phyloP scores from a whole-genome alignment of 2,888 invertebrate genomes.

The Mimumesa dahlbomi region DNA sequence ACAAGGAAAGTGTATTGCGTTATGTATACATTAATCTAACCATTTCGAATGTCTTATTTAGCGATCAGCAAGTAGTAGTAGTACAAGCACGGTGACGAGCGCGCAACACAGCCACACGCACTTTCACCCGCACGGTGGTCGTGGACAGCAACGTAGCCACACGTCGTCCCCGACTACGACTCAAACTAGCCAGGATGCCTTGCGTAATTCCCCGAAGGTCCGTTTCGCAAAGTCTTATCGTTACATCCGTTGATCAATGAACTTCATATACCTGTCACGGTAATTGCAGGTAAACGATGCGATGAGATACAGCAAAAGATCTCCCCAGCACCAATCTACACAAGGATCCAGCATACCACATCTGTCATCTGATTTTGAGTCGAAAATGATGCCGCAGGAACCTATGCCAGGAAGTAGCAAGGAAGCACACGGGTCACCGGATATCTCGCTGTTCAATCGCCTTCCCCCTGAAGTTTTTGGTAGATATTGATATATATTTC shows the following conservation, averaged over 20 bases:
- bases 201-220: slow-evolving; percentile 76
- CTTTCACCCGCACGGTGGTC: slow-evolving; percentile 74
- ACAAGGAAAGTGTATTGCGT: neutral
- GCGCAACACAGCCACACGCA: slow-evolving; percentile 75
- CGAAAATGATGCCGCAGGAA: slow-evolving; percentile 66
- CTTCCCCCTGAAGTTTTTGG: slow-evolving; percentile 78
- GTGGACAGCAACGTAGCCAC: slow-evolving; percentile 73
- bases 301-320: slow-evolving; percentile 71
- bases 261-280: too few relatives aligned
- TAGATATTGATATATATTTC: too few relatives aligned
- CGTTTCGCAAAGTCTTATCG: slow-evolving; percentile 14
- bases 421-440: slow-evolving; percentile 71
- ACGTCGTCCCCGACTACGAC: slow-evolving; percentile 73
- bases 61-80: slow-evolving; percentile 76
- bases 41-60: slow-evolving; percentile 18
- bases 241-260: neutral
- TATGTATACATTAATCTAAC: neutral
- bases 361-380: slow-evolving; percentile 64
- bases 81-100: slow-evolving; percentile 76
- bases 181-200: slow-evolving; percentile 72
- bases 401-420: slow-evolving; percentile 76
- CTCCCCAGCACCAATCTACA: slow-evolving; percentile 73
- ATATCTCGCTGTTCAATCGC: slow-evolving; percentile 77
- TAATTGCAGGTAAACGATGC: slow-evolving; percentile 72
- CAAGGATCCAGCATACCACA: slow-evolving; percentile 66